Evolutionary conservation across 2,113 vertebrate genomes (phyloP), one percentile per base, ranked within the genome.

Genomic region (Limnothrissa miodon): DNA sequence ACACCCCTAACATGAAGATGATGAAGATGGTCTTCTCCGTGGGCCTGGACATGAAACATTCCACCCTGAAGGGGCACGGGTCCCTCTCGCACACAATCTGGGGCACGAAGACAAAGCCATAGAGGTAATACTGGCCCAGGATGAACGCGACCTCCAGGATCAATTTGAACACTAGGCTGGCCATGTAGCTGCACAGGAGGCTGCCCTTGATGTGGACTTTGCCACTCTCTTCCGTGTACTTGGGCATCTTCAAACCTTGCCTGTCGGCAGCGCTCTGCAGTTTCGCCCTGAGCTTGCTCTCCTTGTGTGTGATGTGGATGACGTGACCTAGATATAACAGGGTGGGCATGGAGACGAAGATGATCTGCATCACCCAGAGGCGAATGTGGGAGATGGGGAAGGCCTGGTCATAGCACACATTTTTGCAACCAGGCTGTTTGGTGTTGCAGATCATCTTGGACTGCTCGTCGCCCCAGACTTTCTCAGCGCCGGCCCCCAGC

Each of bases 21-120:
- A 99, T 98, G 93, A 99, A 99, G 89, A 99, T 94, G 84, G 97
- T 98, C 92, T 99, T 98, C 91, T 99, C 98, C 0, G 97, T 99
- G 87, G 98, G 98, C 33, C 98, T 93, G 0, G 98, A 99, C 94
- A 99, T 98, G 93, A 94, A 99, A 89, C 97, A 99, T 92, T 99
- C 98, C 4, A 99, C 98, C 0, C 95, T 96, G 91, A 96, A 96
- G 46, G 97, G 98, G 85, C 98, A 99, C 10, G 98, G 97, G 29
- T 92, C 94, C 13, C 95, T 92, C 86, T 94, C 91, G 85, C 98
- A 99, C 33, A 92, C 95, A 53, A 98, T 92, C 0, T 93, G 93
- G 0, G 97, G 95, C 62, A 95, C 90, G 92, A 99, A 94, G 82
- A 96, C 44, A 0, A 99, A 99, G 86, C 97, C 98, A 0, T 99